phyloP scores from a whole-genome alignment of 2,113 vertebrate genomes.

The Picathartes gymnocephalus region DNA sequence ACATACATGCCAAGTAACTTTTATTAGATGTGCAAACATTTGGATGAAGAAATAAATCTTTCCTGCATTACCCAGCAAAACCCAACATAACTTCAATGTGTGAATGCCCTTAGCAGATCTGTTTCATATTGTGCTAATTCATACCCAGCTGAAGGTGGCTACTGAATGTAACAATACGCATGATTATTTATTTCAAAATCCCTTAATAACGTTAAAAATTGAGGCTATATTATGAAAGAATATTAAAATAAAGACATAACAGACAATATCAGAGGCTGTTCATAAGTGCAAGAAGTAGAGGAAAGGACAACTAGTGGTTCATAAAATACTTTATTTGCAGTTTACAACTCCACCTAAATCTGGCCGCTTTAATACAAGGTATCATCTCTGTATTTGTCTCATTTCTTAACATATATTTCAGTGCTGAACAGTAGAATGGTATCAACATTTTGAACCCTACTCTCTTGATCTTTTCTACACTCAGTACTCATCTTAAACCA shows the following conservation, averaged over 20 bases:
- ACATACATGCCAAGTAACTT: neutral
- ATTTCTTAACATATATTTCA: neutral
- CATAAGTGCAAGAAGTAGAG: neutral
- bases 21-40: neutral
- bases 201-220: neutral
- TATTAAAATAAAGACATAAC: neutral
- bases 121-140: neutral
- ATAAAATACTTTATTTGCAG: neutral
- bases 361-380: neutral
- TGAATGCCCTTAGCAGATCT: neutral
- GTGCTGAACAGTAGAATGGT: neutral
- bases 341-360: neutral
- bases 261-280: neutral
- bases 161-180: neutral
- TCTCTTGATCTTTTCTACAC: neutral
- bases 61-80: neutral
- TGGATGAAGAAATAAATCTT: neutral
- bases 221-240: neutral
- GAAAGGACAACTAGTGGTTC: neutral
- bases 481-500: neutral
- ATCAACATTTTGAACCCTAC: neutral
- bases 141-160: neutral
- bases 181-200: neutral
- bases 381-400: neutral
- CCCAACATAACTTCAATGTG: neutral